Conservation (phyloP, 2,797 vertebrate genomes). For the Rhynchotus rufescens region DNA sequence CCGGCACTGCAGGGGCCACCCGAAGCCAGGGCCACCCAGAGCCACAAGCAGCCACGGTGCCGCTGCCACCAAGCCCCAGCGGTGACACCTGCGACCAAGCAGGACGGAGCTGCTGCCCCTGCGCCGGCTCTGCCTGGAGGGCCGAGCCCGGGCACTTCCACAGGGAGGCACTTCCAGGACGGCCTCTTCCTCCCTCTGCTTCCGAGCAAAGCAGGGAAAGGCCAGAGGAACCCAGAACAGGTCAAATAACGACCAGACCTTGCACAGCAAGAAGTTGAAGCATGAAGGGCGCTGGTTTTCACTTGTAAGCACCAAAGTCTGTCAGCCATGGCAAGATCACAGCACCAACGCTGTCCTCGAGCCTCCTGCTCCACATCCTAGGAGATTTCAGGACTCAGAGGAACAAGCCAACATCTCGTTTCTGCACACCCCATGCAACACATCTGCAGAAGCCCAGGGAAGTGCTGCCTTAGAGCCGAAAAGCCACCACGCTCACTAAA, state of each 20-base stretch:
- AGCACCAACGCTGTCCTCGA: accelerated
- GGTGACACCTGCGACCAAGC: accelerated
- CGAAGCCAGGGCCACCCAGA: not conserved
- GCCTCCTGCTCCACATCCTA: accelerated
- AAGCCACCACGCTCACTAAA: not conserved
- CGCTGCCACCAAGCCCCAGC: accelerated
- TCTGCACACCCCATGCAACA: not conserved
- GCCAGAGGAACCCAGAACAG: accelerated
- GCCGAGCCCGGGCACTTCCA: accelerated
- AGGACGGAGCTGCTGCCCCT: accelerated
- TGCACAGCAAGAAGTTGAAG: accelerated
- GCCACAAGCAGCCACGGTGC: accelerated
- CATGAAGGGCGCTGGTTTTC: not conserved
- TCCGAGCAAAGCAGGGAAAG: accelerated
- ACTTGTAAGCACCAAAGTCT: not conserved
- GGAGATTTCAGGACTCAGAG: not conserved
- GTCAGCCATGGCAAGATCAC: not conserved
- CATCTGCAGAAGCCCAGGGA: not conserved
- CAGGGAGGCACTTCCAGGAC: accelerated
- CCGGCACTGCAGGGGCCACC: not conserved
- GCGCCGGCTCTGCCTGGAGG: accelerated
- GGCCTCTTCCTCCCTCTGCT: not conserved
- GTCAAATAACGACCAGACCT: too few relatives aligned
- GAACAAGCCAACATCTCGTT: not conserved
- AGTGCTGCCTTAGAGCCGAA: not conserved